Conservation (phyloP, 1,140 invertebrate species). For the Pteromalus puparum region DNA sequence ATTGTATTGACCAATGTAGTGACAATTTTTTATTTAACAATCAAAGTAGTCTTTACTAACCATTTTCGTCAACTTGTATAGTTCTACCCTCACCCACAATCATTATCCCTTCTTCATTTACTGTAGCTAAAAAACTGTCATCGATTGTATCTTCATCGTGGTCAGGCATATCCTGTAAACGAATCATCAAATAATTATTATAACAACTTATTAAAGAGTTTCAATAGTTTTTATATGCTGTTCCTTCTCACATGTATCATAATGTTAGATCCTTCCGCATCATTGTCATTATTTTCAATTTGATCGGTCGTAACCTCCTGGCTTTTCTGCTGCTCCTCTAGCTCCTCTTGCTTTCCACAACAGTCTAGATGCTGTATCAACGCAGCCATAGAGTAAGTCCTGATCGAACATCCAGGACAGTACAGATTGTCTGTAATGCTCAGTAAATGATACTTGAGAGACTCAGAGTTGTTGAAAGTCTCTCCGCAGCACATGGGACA, state of each 20-base stretch:
- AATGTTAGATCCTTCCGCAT: conserved; percentile 24
- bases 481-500: conserved; percentile 81
- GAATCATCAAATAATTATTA: conserved; percentile 14
- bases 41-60: conserved; percentile 45
- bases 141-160: conserved; percentile 58
- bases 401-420: conserved; percentile 77
- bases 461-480: conserved; percentile 76
- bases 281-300: neutral
- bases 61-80: conserved; percentile 70
- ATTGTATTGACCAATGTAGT: neutral
- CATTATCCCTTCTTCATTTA: conserved; percentile 67
- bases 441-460: conserved; percentile 78
- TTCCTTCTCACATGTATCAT: conserved; percentile 1
- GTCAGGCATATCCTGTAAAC: conserved; percentile 56
- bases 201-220: conserved; percentile 3
- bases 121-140: conserved; percentile 66
- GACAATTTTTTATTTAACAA: conserved; percentile 9
- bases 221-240: neutral
- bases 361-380: conserved; percentile 77
- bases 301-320: conserved; percentile 9
- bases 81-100: conserved; percentile 66
- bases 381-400: conserved; percentile 74
- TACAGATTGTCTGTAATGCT: conserved; percentile 77
- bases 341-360: conserved; percentile 58
- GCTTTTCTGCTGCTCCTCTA: conserved; percentile 11